phyloP scores from a whole-genome alignment of 2,888 invertebrate species.

The Rhagonycha fulva region DNA sequence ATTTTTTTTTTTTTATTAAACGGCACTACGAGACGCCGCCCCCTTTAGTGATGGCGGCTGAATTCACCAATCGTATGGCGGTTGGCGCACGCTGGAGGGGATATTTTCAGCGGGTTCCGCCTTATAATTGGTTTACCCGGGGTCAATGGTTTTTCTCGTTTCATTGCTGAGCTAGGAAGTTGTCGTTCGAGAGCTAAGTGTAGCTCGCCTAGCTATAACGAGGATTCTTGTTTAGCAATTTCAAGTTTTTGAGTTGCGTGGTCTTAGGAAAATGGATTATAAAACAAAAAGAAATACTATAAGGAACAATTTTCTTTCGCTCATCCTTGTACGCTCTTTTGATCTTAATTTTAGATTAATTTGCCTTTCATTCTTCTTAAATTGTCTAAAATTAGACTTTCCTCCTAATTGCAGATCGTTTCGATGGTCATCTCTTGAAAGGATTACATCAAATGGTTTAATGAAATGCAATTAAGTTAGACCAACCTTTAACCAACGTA shows the following conservation, averaged over 20 bases:
- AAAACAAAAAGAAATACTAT: conserved; percentile 2
- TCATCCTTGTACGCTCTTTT: not conserved
- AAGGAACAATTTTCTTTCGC: not conserved
- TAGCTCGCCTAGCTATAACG: conserved; percentile 2
- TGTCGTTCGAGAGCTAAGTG: not conserved
- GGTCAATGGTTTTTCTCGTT: conserved; percentile 30
- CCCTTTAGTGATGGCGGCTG: conserved; percentile 7
- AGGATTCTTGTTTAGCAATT: not conserved
- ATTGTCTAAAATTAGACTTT: not conserved
- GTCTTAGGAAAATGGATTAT: not conserved
- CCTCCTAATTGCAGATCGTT: not conserved
- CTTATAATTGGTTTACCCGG: conserved; percentile 15
- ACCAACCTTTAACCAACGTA: not conserved
- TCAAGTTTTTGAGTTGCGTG: conserved; percentile 2
- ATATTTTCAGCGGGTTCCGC: not conserved
- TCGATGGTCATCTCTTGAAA: not conserved
- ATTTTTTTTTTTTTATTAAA: not conserved
- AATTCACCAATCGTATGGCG: not conserved
- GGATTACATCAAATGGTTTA: not conserved
- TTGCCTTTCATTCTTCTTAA: not conserved
- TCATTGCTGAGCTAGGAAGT: conserved; percentile 25
- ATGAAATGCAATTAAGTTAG: not conserved
- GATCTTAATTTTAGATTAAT: not conserved
- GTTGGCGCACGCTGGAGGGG: not conserved
- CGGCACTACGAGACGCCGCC: not conserved